Evolutionary conservation across 2,888 invertebrate species (phyloP).

Genomic region (Oligia fasciuncula): DNA sequence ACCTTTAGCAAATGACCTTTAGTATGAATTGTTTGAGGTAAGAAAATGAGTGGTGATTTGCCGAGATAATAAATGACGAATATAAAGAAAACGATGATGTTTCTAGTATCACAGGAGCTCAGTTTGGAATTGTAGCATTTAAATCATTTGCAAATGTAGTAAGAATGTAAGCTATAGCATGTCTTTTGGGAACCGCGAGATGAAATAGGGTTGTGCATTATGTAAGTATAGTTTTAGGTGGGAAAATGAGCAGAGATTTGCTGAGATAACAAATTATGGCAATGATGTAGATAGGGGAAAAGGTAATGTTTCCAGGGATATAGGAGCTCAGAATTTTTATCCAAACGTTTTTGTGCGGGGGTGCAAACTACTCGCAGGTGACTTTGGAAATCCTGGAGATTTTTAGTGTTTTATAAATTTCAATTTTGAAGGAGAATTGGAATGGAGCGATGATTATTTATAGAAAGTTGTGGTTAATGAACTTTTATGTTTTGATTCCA

Average conservation of each 20-base stretch:
- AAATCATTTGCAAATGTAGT: not conserved
- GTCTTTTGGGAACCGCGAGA: constrained; percentile 27
- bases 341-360: not conserved
- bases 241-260: constrained; percentile 9
- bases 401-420: too few relatives aligned
- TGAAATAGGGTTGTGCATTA: constrained; percentile 11
- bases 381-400: not conserved
- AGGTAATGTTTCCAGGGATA: not conserved
- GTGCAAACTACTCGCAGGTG: too few relatives aligned
- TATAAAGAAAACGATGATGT: not conserved
- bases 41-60: not conserved
- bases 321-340: not conserved
- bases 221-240: not conserved
- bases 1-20: constrained; percentile 12
- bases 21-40: not conserved
- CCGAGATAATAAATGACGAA: not conserved
- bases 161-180: not conserved
- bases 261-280: constrained; percentile 5
- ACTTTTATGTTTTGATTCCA: not conserved
- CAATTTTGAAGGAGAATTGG: not conserved
- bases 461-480: too few relatives aligned
- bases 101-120: not conserved
- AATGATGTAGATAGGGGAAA: constrained; percentile 4
- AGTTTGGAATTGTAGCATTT: not conserved
- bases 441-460: too few relatives aligned